Evolutionary conservation across 2,888 invertebrate genomes (phyloP), one percentile per base, ranked within the genome.

Genomic region (Onchidella celtica): DNA sequence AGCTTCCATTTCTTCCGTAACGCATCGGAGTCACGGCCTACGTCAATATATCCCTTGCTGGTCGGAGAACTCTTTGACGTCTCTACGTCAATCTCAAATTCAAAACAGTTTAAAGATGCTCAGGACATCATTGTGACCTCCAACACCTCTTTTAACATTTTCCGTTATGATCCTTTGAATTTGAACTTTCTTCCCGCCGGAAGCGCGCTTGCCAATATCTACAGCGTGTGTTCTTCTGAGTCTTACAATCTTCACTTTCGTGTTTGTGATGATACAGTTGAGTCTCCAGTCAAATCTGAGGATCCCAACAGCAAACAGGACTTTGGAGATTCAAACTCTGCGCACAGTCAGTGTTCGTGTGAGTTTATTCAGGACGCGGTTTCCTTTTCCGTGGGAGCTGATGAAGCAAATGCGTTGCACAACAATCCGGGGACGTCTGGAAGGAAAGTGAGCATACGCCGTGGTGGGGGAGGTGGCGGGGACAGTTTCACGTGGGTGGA

Each of bases 361-460:
- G 73, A 79, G 55, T 73, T 79, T 55, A 2, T 79, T 34, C 70
- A 63, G n/a, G 68, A 90, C 82, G 88, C 89, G 79, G 88, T 88
- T 84, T 86, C 86, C 9, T 74, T 55, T 34, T 84, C 88, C 11
- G 88, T 87, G 74, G 88, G 87, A 76, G 88, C 88, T 69, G 63
- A 68, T 9, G 74, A 85, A 0, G 85, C 88, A 69, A 81, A 57
- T 17, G 34, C 66, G 1, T 87, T 87, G 61, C 87, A 88, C 68
- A 87, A 88, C 68, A 69, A 81, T 0, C 87, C 87, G 57, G 86
- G 86, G 0, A 40, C 78, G 1, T 36, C 59, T 24, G 57, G 68
- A 0, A 36, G 1, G n/a, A 74, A 70, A 29, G 73, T 69, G 21
- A 65, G 40, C 27, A 21, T 21, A 36, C 17, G 47, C 14, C 21